phyloP scores from a whole-genome alignment of 1,140 invertebrate species.

The Drosophila carrolli region DNA sequence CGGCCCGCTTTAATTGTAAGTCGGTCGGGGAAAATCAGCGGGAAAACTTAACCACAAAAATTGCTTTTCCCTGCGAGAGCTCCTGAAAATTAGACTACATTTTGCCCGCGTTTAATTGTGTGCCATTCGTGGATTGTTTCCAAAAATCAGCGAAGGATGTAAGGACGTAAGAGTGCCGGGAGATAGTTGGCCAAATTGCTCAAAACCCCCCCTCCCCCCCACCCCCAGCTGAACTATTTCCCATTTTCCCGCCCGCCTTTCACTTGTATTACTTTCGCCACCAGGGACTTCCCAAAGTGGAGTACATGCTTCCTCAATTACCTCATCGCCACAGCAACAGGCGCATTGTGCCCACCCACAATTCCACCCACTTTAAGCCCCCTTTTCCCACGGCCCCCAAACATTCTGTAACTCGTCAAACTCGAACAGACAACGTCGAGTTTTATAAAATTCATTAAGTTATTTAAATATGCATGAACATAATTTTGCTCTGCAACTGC shows the following conservation, averaged over 20 bases:
- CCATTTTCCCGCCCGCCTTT: not conserved
- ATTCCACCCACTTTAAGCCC: not conserved
- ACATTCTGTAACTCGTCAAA: slow-evolving; percentile 3
- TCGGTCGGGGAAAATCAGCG: not conserved
- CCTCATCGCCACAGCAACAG: slow-evolving; percentile 11
- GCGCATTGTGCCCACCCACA: not conserved
- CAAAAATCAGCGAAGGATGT: slow-evolving; percentile 3
- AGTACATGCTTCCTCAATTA: slow-evolving; percentile 13
- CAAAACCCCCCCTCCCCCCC: too few species aligned
- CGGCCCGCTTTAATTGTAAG: slow-evolving; percentile 1
- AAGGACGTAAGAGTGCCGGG: not conserved
- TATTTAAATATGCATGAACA: slow-evolving; percentile 40
- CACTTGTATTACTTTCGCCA: not conserved
- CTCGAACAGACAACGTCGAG: slow-evolving; percentile 18
- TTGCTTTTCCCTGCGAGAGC: not conserved
- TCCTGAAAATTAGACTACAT: slow-evolving; percentile 2
- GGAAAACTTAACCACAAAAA: not conserved
- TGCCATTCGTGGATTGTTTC: slow-evolving; percentile 19
- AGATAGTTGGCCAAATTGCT: slow-evolving; percentile 3
- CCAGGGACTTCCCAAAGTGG: slow-evolving; percentile 4
- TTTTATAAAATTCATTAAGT: slow-evolving; percentile 32
- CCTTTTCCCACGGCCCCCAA: not conserved
- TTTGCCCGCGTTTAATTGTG: slow-evolving; percentile 1
- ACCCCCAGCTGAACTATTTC: not conserved
- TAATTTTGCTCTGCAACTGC: slow-evolving; percentile 17